Percentiles rank a stretch among this genome's conserved stretches.
Evolutionary conservation across 2,888 invertebrate genomes (phyloP).

Genomic region (Tethea ocularis): DNA sequence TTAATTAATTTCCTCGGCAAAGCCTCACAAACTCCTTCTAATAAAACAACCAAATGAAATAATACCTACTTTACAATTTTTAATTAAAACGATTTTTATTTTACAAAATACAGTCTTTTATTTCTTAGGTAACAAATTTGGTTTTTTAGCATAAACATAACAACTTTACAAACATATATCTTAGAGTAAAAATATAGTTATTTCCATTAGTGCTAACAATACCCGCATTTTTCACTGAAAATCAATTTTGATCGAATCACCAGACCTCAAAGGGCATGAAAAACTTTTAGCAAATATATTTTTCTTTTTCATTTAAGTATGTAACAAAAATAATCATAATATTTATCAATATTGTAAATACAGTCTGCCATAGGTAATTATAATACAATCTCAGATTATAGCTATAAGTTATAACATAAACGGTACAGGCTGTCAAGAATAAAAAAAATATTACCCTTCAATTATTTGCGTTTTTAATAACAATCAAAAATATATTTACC

Average conservation of each 20-base stretch:
- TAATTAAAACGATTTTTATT: neutral
- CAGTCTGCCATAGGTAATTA: too few species aligned
- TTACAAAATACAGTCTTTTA: neutral
- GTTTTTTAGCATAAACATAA: neutral
- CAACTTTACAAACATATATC: neutral
- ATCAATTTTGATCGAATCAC: neutral
- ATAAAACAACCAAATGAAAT: constrained; percentile 4
- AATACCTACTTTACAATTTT: neutral
- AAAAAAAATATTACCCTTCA: too few species aligned
- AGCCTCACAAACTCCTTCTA: neutral
- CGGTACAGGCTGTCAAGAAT: too few species aligned
- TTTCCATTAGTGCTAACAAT: neutral
- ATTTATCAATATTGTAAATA: too few species aligned
- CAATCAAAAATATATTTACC: too few species aligned
- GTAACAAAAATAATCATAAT: too few species aligned
- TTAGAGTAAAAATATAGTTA: neutral
- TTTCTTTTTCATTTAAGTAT: too few species aligned
- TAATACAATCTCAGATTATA: too few species aligned
- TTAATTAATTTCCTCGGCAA: constrained; percentile 6
- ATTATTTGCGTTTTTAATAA: too few species aligned
- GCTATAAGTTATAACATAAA: too few species aligned
- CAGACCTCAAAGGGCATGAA: neutral
- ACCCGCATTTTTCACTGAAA: neutral
- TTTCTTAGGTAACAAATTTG: neutral
- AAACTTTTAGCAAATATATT: too few species aligned